These are phyloP conservation scores for Gymnorhina tibicen DNA, from an alignment of 2,113 vertebrate genomes.

Conservation along the genomic window DNA sequence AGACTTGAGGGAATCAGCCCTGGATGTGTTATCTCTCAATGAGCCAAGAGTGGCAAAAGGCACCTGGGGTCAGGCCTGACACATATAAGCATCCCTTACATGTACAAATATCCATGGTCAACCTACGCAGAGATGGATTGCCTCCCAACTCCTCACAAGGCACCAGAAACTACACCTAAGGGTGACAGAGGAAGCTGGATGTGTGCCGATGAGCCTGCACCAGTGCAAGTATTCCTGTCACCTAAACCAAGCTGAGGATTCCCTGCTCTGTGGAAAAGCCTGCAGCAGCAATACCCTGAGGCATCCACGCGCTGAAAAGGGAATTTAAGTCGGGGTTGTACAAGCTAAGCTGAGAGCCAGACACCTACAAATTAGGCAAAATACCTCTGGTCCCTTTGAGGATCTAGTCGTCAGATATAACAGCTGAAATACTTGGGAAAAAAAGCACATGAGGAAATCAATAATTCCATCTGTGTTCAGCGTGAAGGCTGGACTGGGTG, in stretches of 20 bases:
- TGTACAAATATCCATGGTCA: fast-evolving
- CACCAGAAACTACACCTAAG: neutral
- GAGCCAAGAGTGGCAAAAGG: neutral
- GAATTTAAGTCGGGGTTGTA: neutral
- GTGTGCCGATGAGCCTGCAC: neutral
- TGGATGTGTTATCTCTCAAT: neutral
- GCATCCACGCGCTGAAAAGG: fast-evolving
- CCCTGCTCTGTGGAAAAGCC: neutral
- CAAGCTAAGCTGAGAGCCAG: neutral
- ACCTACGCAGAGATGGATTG: neutral
- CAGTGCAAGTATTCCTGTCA: neutral
- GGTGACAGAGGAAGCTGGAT: neutral
- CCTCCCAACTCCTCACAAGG: fast-evolving
- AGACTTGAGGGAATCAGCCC: neutral
- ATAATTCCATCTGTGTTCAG: neutral
- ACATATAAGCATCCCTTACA: fast-evolving
- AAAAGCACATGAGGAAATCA: neutral
- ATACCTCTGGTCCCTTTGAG: neutral
- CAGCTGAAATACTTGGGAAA: neutral
- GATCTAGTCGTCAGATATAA: neutral
- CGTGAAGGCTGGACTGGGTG: neutral
- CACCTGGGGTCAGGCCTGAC: neutral
- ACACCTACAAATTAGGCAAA: neutral
- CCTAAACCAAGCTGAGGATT: neutral
- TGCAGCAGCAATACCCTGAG: neutral